Evolutionary conservation across 2,113 vertebrate genomes (phyloP), one percentile per base, ranked within the genome.

Genomic region (Rhipidura dahli): DNA sequence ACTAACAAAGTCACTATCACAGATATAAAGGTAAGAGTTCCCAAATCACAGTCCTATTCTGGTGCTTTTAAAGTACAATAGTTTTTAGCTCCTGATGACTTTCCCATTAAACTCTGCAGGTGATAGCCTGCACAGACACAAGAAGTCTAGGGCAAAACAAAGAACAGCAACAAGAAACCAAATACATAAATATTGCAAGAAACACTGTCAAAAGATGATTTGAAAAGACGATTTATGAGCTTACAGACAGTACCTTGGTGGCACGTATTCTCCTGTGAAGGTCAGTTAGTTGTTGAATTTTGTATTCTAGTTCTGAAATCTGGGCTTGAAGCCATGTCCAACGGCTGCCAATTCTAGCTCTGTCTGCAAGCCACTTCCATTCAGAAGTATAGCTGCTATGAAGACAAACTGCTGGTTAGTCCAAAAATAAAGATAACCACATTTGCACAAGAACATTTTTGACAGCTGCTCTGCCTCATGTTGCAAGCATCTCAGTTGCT

Each of bases 291-390:
- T 98, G 98, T 42, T 98, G 98, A 90, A 99, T 99, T 98, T 98
- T 98, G 93, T 97, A 98, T 93, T 99, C 99, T 92, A 99, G 97
- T 71, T 99, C 98, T 61, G 98, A 98, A 96, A 99, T 97, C 95
- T 99, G 98, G 95, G 98, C 97, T 97, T 99, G 98, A 97, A 99
- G 98, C 99, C 99, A 99, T 4, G 98, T 98, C 99, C 99, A 99
- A 80, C 98, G 98, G 97, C 99, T 99, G 96, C 98, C 98, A 97
- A 99, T 97, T 98, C 98, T 98, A 50, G 99, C 99, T 98, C 99
- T 98, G 91, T 98, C 98, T 94, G 97, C 93, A 93, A 98, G 98
- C 99, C 99, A 99, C 94, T 97, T 98, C 98, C 96, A 98, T 97
- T 99, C 98, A 97, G 98, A 97, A 93, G 96, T 97, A 92, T 91